Conservation (phyloP, 2,888 invertebrate species). For the Sarcophaga carnaria region DNA sequence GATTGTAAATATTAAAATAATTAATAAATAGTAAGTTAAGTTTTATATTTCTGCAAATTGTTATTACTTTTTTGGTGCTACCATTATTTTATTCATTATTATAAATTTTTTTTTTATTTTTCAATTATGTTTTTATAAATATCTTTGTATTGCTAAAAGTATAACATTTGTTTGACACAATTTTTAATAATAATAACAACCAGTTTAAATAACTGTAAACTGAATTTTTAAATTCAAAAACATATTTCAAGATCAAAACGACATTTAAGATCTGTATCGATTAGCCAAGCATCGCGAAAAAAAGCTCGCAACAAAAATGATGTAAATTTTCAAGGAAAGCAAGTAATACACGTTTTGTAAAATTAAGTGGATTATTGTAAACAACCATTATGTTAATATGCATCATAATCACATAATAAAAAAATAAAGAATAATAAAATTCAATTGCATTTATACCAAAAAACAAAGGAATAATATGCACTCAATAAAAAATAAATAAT, state of each 20-base stretch:
- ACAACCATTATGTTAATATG: neutral
- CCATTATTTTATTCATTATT: no score
- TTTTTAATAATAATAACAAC: conserved; percentile 24
- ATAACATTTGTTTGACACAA: conserved; percentile 20
- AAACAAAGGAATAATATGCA: neutral
- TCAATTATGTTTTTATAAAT: neutral
- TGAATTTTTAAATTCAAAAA: conserved; percentile 17
- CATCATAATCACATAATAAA: conserved; percentile 1
- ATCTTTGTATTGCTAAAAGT: neutral
- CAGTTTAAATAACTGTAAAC: conserved; percentile 19
- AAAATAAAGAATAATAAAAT: conserved; percentile 1
- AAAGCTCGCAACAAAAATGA: conserved; percentile 12
- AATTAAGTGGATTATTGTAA: neutral
- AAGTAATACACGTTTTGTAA: conserved; percentile 34
- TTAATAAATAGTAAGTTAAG: no score
- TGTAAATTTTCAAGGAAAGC: conserved; percentile 57
- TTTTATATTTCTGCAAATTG: no score
- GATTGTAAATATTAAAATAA: no score
- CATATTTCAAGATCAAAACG: conserved; percentile 50
- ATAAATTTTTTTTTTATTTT: no score
- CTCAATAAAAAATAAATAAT: conserved; percentile 16
- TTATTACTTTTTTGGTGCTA: no score
- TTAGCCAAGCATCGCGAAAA: neutral
- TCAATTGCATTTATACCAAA: neutral
- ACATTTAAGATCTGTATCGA: conserved; percentile 17